Evolutionary conservation across 1,140 invertebrate species (phyloP).

Genomic region (Drosophila athabasca): DNA sequence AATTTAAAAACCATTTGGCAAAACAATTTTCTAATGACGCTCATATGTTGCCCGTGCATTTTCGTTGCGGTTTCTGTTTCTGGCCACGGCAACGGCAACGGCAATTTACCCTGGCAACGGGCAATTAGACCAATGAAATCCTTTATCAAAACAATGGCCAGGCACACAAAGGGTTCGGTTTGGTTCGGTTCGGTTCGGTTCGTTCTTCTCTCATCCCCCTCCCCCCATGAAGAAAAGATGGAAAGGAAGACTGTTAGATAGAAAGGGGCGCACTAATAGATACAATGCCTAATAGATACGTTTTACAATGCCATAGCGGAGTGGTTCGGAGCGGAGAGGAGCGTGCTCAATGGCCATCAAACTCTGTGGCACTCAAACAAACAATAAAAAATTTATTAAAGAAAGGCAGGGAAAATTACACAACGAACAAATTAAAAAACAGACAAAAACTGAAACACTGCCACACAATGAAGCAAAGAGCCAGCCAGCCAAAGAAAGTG

Average conservation of each 20-base stretch:
- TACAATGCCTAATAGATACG: constrained; percentile 69
- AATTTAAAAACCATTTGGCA: constrained; percentile 82
- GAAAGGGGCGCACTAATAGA: constrained; percentile 66
- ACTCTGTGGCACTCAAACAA: constrained; percentile 72
- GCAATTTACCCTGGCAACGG: constrained; percentile 52
- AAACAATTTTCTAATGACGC: constrained; percentile 81
- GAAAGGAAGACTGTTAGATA: constrained; percentile 24
- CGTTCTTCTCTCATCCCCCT: neutral
- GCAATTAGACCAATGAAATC: constrained; percentile 58
- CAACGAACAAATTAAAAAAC: constrained; percentile 74
- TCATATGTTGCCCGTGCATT: constrained; percentile 70
- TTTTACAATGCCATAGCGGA: constrained; percentile 60
- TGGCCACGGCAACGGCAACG: constrained; percentile 15
- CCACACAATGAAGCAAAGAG: constrained; percentile 36
- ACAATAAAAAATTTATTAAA: constrained; percentile 82
- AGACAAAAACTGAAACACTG: constrained; percentile 38
- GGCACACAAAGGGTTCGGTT: constrained; percentile 46
- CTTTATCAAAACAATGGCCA: constrained; percentile 57
- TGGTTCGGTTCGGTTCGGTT: neutral
- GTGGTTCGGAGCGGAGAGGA: constrained; percentile 11
- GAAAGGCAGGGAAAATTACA: constrained; percentile 72
- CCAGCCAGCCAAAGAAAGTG: constrained; percentile 62
- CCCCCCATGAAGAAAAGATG: constrained; percentile 8
- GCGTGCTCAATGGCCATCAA: constrained; percentile 73
- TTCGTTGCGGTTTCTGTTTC: constrained; percentile 69